Evolutionary conservation across 2,797 vertebrate genomes (phyloP), one percentile per base, ranked within the genome.

Genomic region (Caiman crocodilus): DNA sequence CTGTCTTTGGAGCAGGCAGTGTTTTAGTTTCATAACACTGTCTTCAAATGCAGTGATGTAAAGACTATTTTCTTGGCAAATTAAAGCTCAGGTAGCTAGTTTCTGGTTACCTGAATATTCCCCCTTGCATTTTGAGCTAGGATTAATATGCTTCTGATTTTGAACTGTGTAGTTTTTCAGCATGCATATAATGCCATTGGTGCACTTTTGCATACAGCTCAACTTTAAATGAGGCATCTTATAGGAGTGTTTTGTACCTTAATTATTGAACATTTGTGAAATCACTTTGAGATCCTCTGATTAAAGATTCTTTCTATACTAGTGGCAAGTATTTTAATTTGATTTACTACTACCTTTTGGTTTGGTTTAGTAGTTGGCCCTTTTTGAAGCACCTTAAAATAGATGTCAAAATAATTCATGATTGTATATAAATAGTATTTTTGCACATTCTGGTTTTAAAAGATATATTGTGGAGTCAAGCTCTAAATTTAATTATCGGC

Each of bases 61-160:
- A 90, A 77, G 69, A 80, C 85, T 84, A 81, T 35, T 69, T 93
- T 93, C 17, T 21, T 83, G 79, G 65, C 50, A 90, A 88, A 75
- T 90, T 79, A 30, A 7, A 74, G 14, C 28, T 76, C 0, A 1
- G 58, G 28, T 94, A 89, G 90, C 91, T 89, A 89, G 50, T 80
- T 80, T 92, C 23, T 7, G 42, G 32, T 26, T 50, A 26, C 32
- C 14, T 50, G 69, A 50, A 50, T 50, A 50, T 50, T 73, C 50
- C 69, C 23, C 23, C 35, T 3, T 25, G 3, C 0, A 4, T 63
- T 92, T 93, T 78, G 58, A 80, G 28, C 59, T 63, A 73, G 69
- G 42, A 15, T 13, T 50, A 6, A 23, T 50, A 50, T 25, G 50
- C 69, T 73, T n/a, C 76, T 79, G 25, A 2, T 26, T 74, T 85